These are phyloP conservation scores for Carterocephalus palaemon DNA, from an alignment of 2,888 invertebrate species.

Conservation along the genomic window DNA sequence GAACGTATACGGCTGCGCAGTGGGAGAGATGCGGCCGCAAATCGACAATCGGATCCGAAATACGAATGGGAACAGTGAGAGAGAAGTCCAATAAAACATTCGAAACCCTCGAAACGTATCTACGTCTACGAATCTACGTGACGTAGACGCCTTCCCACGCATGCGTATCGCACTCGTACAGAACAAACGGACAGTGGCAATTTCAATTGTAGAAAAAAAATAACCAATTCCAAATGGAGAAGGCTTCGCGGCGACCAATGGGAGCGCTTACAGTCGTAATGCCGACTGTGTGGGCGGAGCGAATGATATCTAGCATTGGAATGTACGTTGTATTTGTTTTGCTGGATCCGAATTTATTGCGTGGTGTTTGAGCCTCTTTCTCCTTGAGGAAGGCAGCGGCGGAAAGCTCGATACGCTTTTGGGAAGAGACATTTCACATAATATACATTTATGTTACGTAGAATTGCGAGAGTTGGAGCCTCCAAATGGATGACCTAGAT, in stretches of 20 bases:
- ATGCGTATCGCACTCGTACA: slow-evolving; percentile 65
- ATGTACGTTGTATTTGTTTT: slow-evolving; percentile 78
- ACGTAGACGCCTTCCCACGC: slow-evolving; percentile 70
- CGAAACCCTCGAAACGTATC: slow-evolving; percentile 65
- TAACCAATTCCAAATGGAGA: slow-evolving; percentile 77
- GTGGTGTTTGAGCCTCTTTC: slow-evolving; percentile 74
- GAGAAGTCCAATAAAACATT: slow-evolving; percentile 76
- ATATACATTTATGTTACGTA: slow-evolving; percentile 51
- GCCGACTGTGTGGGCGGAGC: slow-evolving; percentile 78
- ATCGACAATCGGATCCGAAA: slow-evolving; percentile 64
- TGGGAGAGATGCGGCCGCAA: slow-evolving; percentile 50
- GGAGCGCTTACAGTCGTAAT: slow-evolving; percentile 75
- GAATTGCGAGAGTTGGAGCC: slow-evolving; percentile 45
- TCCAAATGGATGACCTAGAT: slow-evolving; percentile 49
- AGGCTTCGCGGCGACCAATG: slow-evolving; percentile 76
- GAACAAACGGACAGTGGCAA: slow-evolving; percentile 74
- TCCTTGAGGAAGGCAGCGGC: slow-evolving; percentile 66
- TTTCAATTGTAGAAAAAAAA: slow-evolving; percentile 78
- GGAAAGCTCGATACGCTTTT: slow-evolving; percentile 71
- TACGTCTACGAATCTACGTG: slow-evolving; percentile 76
- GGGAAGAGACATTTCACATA: slow-evolving; percentile 67
- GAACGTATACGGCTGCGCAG: slow-evolving; percentile 71
- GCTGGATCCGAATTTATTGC: slow-evolving; percentile 75
- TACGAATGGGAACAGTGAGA: slow-evolving; percentile 71
- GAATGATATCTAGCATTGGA: slow-evolving; percentile 80